Percentiles rank a stretch among this genome's conserved stretches.
Evolutionary conservation across 1,140 invertebrate species (phyloP).

Genomic region (Brachionus plicatilis): DNA sequence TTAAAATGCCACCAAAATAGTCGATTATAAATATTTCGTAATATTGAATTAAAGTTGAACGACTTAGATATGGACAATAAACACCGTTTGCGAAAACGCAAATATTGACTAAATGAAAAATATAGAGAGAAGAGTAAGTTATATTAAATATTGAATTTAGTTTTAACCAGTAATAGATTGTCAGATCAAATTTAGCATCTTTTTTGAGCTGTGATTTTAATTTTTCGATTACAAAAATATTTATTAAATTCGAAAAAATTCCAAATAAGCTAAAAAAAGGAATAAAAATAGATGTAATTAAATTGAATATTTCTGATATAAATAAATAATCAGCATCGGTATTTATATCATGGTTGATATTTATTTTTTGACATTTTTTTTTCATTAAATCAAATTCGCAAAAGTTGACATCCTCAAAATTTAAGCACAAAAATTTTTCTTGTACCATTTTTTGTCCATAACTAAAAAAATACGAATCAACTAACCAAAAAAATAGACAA

Average conservation of each 20-base stretch:
- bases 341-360: background rate
- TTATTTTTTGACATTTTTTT: background rate
- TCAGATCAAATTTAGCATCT: background rate
- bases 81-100: background rate
- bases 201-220: background rate
- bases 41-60: background rate
- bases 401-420: background rate
- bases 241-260: background rate
- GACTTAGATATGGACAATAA: background rate
- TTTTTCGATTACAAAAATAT: background rate
- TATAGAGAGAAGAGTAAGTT: background rate
- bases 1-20: background rate
- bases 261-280: background rate
- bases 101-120: background rate
- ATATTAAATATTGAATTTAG: background rate
- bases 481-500: background rate
- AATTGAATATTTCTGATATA: background rate
- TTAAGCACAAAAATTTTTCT: background rate
- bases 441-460: background rate
- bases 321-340: background rate
- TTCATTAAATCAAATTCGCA: background rate
- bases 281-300: background rate
- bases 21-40: background rate
- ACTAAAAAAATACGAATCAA: background rate
- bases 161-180: background rate